Base-by-base conservation (phyloP, 2,888 invertebrate genomes). In the Ectropis crepuscularia region DNA sequence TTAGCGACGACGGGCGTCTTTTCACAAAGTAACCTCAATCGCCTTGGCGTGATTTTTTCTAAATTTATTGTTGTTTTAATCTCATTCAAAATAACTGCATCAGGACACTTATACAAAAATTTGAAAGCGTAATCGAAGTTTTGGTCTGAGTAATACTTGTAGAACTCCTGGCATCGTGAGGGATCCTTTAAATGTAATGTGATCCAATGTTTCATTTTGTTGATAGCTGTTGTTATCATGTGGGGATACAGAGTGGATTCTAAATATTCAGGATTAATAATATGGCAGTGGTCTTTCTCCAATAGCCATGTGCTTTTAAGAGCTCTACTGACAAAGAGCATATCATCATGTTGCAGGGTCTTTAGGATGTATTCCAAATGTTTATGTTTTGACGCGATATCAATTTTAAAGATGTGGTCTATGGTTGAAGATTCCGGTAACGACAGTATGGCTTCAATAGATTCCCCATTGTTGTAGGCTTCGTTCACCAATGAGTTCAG, bases 11-110 rank as follows among this genome's bases (percentile, higher is more conserved):
- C 58, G 4, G 86, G 81, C 63, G 74, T 77, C 6, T 65, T 77
- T 69, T 88, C 86, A 37, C 81, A 77, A n/a, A 89, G 65, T 0
- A 82, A 61, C 73, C 82, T 85, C 5, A 89, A 70, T 42, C 76
- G 67, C 16, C 79, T 77, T 6, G 83, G 75, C 0, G 79, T 79
- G 36, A 89, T 53, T 65, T 83, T 81, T 0, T 75, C 65, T 36
- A 83, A 50, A 0, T 36, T 9, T 7, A 5, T 64, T 47, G 85
- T 71, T 6, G 73, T 74, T 2, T 69, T 59, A 41, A 81, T 55
- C 70, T 83, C 79, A 2, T 65, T 61, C 5, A 69, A 37, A 28
- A 88, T 79, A 54, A 80, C 79, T 11, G 79, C 78, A 10, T 73
- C 54, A n/a, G 76, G 66, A 67, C 87, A 87, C 39, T 78, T 75